Conservation (phyloP, 2,113 vertebrate genomes). For the Equus quagga region DNA sequence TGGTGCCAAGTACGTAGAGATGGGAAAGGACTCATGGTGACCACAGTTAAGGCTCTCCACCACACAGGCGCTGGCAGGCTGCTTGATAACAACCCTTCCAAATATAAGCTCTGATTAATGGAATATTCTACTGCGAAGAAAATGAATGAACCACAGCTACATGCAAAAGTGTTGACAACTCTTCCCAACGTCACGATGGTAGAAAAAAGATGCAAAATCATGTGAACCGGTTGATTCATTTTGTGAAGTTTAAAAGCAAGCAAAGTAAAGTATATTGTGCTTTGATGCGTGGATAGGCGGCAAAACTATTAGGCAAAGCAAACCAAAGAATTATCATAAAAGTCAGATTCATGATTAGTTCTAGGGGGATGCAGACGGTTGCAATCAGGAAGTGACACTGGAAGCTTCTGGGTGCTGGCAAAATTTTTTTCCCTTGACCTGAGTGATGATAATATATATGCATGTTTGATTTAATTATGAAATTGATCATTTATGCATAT, state of each 20-base stretch:
- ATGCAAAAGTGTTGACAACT: background rate
- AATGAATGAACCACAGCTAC: background rate
- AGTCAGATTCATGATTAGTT: background rate
- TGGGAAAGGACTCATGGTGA: rapidly evolving
- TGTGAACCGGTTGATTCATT: background rate
- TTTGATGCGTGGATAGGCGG: background rate
- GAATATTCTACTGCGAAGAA: background rate
- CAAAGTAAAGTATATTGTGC: background rate
- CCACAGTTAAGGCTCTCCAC: background rate
- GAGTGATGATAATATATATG: background rate
- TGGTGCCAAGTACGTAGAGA: rapidly evolving
- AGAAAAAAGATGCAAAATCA: background rate
- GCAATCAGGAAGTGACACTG: background rate
- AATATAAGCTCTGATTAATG: background rate
- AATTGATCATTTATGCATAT: background rate
- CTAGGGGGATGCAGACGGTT: background rate
- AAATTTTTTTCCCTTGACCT: background rate
- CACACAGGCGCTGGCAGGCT: background rate
- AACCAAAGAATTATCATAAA: background rate
- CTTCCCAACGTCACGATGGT: background rate
- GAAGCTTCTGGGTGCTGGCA: background rate
- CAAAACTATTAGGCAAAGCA: background rate
- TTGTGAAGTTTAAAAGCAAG: background rate
- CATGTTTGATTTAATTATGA: background rate
- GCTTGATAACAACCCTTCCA: background rate